Evolutionary conservation across 1,140 invertebrate species (phyloP), one percentile per base, ranked within the genome.

Genomic region (Halesus radiatus): DNA sequence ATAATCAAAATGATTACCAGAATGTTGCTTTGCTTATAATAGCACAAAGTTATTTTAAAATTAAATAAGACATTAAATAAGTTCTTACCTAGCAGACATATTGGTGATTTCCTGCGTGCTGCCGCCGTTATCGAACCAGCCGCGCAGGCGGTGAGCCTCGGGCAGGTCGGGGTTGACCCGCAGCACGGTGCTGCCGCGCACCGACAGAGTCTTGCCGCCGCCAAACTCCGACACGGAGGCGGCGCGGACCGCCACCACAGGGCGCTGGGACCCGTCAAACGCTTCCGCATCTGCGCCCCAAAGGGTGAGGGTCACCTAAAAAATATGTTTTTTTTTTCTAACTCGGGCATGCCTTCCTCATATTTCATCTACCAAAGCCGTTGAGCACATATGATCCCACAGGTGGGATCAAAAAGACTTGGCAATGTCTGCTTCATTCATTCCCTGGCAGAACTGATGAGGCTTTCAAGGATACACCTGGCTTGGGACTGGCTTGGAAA

Each of bases 41-140:
- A n/a, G n/a, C n/a, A n/a, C n/a, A n/a, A n/a, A n/a, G n/a, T n/a
- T n/a, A n/a, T n/a, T n/a, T n/a, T n/a, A n/a, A n/a, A n/a, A n/a
- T n/a, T n/a, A n/a, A 29, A 29, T 29, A 29, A 29, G 5, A 29
- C 26, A 29, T 2, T 2, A 29, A 29, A 29, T 29, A n/a, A 76
- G 37, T 66, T 78, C 80, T 75, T 84, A 90, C 90, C 88, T 89
- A 26, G 90, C 90, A 16, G 94, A 95, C 15, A 96, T 90, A 85
- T 92, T 93, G 70, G 88, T 91, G 7, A 90, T 85, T 22, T 93
- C 91, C 78, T 91, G 88, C 20, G 90, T 87, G 7, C 89, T 91
- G 16, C 95, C 95, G 37, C 93, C 93, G 79, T 93, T 92, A 84
- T 97, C 96, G 85, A 93, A 99, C 98, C 98, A 99, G 26, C 96